Percentiles rank a stretch among this genome's conserved stretches.
phyloP scores from a whole-genome alignment of 2,888 invertebrate species.

The Temnothorax ravouxi region DNA sequence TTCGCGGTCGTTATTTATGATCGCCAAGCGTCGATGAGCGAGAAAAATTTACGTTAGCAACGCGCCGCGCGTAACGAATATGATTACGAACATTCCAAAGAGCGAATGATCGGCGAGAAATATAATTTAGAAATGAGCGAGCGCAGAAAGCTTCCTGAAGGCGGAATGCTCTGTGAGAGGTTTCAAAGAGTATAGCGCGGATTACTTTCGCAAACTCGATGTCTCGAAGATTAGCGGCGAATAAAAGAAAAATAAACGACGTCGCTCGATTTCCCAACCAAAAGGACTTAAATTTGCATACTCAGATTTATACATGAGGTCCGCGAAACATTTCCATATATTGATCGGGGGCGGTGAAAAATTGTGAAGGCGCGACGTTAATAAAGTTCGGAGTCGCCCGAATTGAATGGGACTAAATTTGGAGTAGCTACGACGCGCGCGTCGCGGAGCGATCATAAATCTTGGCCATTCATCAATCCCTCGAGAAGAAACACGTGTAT shows the following conservation, averaged over 20 bases:
- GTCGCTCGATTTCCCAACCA: background rate
- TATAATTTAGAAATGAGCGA: slow-evolving; percentile 42
- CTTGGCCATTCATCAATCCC: slow-evolving; percentile 27
- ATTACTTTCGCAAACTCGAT: background rate
- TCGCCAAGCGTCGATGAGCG: background rate
- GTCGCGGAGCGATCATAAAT: slow-evolving; percentile 17
- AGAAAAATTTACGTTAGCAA: slow-evolving; percentile 2
- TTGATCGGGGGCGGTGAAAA: slow-evolving; percentile 2
- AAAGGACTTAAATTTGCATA: slow-evolving; percentile 11
- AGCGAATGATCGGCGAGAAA: slow-evolving; percentile 40
- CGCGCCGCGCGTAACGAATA: background rate
- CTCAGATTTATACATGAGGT: slow-evolving; percentile 2
- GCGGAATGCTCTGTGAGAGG: too few relatives aligned
- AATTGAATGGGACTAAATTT: slow-evolving; percentile 19
- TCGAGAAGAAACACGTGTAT: slow-evolving; percentile 10
- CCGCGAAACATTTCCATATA: background rate
- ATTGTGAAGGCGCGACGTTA: background rate
- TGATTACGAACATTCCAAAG: slow-evolving; percentile 27
- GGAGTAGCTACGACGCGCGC: background rate
- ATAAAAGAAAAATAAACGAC: background rate
- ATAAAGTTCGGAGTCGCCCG: background rate
- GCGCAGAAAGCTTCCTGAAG: background rate
- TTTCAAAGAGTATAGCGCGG: too few relatives aligned
- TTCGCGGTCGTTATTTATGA: slow-evolving; percentile 37
- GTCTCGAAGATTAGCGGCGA: background rate